Evolutionary conservation across 2,797 vertebrate genomes (phyloP).

Genomic region (Melanitta fusca): DNA sequence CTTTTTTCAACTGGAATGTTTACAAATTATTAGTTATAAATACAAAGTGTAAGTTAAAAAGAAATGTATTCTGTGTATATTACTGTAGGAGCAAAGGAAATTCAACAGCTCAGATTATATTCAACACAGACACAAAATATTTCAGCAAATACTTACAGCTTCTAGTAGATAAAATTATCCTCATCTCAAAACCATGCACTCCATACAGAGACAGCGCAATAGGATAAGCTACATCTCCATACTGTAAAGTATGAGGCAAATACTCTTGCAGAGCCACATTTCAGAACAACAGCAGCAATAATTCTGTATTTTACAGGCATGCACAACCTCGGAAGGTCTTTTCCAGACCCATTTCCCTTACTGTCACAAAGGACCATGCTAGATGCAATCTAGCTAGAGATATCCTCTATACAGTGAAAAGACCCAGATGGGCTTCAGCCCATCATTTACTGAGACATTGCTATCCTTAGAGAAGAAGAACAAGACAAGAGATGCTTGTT

Average conservation of each 20-base stretch:
- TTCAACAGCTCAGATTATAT: neutral
- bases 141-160: neutral
- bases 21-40: neutral
- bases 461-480: neutral
- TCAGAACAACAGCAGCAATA: neutral
- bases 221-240: neutral
- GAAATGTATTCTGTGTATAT: neutral
- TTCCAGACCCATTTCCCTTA: neutral
- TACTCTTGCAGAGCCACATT: neutral
- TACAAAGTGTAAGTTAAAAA: neutral
- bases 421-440: neutral
- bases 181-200: neutral
- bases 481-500: fast-evolving
- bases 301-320: neutral
- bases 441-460: neutral
- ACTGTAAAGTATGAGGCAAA: neutral
- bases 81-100: neutral
- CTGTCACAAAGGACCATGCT: neutral
- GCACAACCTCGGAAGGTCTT: neutral
- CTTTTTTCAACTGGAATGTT: neutral
- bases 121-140: neutral
- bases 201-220: neutral
- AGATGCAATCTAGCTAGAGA: neutral
- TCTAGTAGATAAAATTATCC: neutral
- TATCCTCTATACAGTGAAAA: neutral